phyloP scores from a whole-genome alignment of 2,113 vertebrate species.

The Centropus bengalensis region DNA sequence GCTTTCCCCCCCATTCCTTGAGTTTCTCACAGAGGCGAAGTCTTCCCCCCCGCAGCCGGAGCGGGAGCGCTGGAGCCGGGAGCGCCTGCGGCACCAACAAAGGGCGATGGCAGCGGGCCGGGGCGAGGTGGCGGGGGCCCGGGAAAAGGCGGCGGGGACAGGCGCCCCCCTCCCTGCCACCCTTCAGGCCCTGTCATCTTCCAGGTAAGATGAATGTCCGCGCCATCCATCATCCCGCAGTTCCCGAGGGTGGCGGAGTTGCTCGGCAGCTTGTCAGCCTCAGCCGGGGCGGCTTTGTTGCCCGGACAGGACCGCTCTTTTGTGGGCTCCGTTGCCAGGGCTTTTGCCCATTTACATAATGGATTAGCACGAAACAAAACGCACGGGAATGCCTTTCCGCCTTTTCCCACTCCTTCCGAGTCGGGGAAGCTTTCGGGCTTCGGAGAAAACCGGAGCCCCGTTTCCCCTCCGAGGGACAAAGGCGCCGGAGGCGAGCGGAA shows the following conservation, averaged over 20 bases:
- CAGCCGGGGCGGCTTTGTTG: constrained; percentile 59
- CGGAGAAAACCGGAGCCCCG: too few species aligned
- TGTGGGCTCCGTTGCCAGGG: constrained; percentile 52
- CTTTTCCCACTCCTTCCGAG: not conserved
- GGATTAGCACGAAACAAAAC: not conserved
- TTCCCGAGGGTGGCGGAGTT: not conserved
- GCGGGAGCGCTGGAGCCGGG: not conserved
- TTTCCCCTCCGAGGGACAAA: not conserved
- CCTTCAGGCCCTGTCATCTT: not conserved
- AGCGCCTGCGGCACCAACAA: not conserved
- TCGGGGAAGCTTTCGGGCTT: not conserved
- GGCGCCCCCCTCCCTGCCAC: not conserved
- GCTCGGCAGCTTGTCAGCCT: constrained; percentile 31
- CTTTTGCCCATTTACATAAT: constrained; percentile 5
- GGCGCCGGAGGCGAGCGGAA: not conserved
- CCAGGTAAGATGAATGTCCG: constrained; percentile 56
- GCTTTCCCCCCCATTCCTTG: not conserved
- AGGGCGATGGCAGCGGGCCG: not conserved
- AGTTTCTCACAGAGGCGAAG: not conserved
- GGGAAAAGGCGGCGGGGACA: too few species aligned
- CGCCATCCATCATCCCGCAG: constrained; percentile 55
- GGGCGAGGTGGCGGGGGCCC: too few species aligned
- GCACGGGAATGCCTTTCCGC: not conserved
- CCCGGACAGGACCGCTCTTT: not conserved
- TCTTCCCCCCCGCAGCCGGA: not conserved